Conservation (phyloP, 2,888 invertebrate genomes). For the Brachyopa scutellaris region DNA sequence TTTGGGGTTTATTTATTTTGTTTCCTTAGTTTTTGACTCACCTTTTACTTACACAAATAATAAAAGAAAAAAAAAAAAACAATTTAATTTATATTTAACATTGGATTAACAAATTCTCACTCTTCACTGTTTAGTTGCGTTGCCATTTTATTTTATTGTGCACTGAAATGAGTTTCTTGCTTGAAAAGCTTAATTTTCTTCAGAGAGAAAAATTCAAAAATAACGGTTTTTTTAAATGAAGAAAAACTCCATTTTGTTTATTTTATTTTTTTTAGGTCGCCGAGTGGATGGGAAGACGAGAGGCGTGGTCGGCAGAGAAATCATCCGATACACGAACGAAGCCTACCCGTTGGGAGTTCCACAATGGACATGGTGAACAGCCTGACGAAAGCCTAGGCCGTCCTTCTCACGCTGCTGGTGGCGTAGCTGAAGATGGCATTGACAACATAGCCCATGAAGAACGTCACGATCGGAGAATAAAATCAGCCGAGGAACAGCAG, state of each 20-base stretch:
- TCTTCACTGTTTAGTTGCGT: constrained; percentile 16
- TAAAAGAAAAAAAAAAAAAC: neutral
- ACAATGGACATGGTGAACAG: constrained; percentile 84
- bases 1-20: constrained; percentile 24
- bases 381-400: constrained; percentile 81
- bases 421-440: constrained; percentile 77
- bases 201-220: neutral
- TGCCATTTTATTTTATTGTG: constrained; percentile 10
- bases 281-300: constrained; percentile 89
- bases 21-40: neutral
- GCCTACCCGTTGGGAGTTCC: constrained; percentile 88
- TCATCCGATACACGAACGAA: constrained; percentile 85
- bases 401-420: constrained; percentile 78
- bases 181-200: constrained; percentile 13
- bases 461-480: constrained; percentile 75
- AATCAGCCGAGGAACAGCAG: constrained; percentile 80
- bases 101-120: neutral
- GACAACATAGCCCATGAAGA: constrained; percentile 67
- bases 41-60: constrained; percentile 19
- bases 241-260: neutral
- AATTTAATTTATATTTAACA: neutral
- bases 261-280: constrained; percentile 80
- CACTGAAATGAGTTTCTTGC: constrained; percentile 21
- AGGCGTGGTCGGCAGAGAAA: constrained; percentile 93
- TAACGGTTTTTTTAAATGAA: neutral